These are phyloP conservation scores for Onychomys leucogaster DNA, from an alignment of 2,797 vertebrate species.

Conservation along the genomic window DNA sequence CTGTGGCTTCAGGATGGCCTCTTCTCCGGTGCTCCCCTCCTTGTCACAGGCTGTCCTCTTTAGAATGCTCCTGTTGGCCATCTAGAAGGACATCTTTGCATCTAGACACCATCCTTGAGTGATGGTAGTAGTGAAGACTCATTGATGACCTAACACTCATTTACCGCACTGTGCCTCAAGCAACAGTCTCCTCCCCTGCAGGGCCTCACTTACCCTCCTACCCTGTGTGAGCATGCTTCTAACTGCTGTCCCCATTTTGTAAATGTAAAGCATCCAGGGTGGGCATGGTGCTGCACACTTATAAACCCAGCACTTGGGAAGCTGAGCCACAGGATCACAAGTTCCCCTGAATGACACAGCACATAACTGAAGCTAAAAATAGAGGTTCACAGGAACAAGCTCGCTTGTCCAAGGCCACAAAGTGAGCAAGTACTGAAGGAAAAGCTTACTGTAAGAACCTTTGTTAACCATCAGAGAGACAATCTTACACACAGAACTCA, in stretches of 20 bases:
- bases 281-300: not conserved
- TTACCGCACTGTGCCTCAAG: not conserved
- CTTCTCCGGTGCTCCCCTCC: not conserved
- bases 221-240: not conserved
- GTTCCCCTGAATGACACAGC: not conserved
- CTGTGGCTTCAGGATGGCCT: not conserved
- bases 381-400: not conserved
- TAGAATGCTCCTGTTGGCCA: not conserved
- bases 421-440: not conserved
- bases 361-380: not conserved
- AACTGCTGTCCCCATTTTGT: not conserved
- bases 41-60: not conserved
- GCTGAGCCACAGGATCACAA: not conserved
- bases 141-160: fast-evolving
- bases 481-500: not conserved
- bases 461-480: not conserved
- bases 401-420: not conserved
- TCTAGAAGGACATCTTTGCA: not conserved
- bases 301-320: not conserved
- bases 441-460: not conserved
- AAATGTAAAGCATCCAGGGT: too few relatives aligned
- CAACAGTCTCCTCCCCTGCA: not conserved
- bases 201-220: not conserved
- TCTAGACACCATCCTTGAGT: not conserved
- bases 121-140: not conserved